These are phyloP conservation scores for Oceanites oceanicus DNA, from an alignment of 2,113 vertebrate genomes.

Conservation along the genomic window DNA sequence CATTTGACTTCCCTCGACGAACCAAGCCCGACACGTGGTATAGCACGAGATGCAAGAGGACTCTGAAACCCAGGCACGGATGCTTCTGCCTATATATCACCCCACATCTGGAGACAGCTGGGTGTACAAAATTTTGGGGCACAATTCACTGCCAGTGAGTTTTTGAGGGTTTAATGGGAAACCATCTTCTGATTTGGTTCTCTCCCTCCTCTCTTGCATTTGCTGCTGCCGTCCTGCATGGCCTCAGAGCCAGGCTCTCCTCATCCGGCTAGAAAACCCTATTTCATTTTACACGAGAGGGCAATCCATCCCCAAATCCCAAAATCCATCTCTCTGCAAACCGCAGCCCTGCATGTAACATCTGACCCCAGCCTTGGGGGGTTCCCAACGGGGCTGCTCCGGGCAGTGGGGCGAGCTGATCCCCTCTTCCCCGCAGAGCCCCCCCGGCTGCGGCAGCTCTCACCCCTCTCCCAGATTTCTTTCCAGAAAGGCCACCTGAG, in stretches of 20 bases:
- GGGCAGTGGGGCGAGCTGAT: background rate
- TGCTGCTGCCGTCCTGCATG: fast-evolving
- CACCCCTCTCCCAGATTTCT: background rate
- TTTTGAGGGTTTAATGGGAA: background rate
- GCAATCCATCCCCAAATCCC: background rate
- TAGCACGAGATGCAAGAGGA: background rate
- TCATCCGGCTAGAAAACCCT: background rate
- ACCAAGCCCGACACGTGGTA: background rate
- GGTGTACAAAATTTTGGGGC: background rate
- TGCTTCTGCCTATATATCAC: background rate
- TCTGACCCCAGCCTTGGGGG: background rate
- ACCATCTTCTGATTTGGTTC: background rate
- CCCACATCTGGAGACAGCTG: background rate
- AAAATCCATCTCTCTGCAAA: background rate
- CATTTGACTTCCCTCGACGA: fast-evolving
- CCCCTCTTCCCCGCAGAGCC: too few species aligned
- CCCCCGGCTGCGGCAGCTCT: background rate
- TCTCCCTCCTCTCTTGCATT: background rate
- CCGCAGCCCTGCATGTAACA: background rate
- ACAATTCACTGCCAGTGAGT: background rate
- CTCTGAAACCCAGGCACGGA: background rate
- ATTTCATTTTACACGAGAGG: background rate
- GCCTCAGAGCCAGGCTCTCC: background rate
- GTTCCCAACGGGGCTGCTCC: background rate
- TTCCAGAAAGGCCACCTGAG: background rate